Conservation (phyloP, 2,797 vertebrate species). For the Brotogeris chrysoptera region DNA sequence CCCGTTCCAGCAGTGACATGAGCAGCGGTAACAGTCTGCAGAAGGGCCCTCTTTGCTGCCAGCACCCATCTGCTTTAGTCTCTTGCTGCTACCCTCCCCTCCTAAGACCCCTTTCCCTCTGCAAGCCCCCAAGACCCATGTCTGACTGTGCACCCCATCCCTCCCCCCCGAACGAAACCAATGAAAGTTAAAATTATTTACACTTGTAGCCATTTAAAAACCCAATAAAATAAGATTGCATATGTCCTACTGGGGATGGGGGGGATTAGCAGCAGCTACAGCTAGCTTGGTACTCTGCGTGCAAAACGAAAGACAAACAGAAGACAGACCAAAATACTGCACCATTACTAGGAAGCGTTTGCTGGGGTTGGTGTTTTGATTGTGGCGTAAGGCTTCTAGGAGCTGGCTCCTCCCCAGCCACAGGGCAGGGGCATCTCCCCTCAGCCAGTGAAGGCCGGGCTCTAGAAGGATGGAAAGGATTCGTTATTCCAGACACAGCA, state of each 20-base stretch:
- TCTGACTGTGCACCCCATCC: background rate
- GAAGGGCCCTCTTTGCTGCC: background rate
- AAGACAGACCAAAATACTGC: constrained; percentile 68
- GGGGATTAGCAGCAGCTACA: constrained; percentile 62
- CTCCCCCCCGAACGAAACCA: background rate
- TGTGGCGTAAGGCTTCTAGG: constrained; percentile 41
- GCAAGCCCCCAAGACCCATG: background rate
- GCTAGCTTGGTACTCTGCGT: constrained; percentile 62
- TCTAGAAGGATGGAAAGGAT: constrained; percentile 60
- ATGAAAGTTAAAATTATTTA: constrained; percentile 65
- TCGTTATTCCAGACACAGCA: constrained; percentile 62
- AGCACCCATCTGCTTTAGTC: background rate
- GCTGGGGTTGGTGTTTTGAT: constrained; percentile 42
- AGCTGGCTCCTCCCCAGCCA: background rate
- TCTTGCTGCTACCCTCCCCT: background rate
- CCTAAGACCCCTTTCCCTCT: background rate
- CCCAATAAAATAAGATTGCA: constrained; percentile 53
- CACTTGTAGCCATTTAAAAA: constrained; percentile 66
- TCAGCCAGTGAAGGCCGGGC: constrained; percentile 23
- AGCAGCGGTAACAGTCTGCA: background rate
- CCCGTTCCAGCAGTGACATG: background rate
- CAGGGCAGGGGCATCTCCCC: background rate
- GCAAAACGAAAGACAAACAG: constrained; percentile 62
- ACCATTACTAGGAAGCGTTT: constrained; percentile 67
- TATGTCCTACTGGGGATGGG: constrained; percentile 44